Evolutionary conservation across 2,888 invertebrate genomes (phyloP).

Genomic region (Caenorhabditis plicata): DNA sequence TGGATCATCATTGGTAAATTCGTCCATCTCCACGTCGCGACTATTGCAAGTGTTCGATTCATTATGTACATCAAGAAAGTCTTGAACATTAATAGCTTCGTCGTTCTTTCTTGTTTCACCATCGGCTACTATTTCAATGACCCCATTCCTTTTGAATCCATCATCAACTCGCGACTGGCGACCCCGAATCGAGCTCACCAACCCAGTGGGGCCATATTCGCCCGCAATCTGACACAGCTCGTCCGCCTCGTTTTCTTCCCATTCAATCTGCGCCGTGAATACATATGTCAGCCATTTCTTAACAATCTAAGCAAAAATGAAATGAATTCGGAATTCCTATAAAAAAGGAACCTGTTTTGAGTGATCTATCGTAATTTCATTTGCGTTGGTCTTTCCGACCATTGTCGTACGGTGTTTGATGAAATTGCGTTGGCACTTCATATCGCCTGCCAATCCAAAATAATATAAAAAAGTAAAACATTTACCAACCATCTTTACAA

Average conservation of each 20-base stretch:
- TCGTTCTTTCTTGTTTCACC: background rate
- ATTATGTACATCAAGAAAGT: no score
- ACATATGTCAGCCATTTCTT: conserved; percentile 32
- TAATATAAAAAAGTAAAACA: no score
- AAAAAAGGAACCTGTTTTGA: no score
- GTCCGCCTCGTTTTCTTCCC: conserved; percentile 19
- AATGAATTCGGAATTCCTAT: no score
- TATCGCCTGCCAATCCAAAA: no score
- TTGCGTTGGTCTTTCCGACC: background rate
- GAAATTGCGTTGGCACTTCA: no score
- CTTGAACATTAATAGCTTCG: background rate
- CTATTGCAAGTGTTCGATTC: no score
- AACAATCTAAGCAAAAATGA: conserved; percentile 20
- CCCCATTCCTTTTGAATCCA: background rate
- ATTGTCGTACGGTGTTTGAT: conserved; percentile 16
- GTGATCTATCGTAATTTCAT: conserved; percentile 2
- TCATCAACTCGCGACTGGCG: background rate
- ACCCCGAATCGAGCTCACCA: conserved; percentile 1
- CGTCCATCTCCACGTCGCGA: background rate
- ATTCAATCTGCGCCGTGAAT: conserved; percentile 31
- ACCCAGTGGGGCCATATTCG: conserved; percentile 35
- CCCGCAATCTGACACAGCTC: conserved; percentile 20
- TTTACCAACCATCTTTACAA: no score
- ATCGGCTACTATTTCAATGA: background rate
- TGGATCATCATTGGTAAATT: conserved; percentile 14